Evolutionary conservation across 1,140 invertebrate species (phyloP).

Genomic region (Drosophila hydei): DNA sequence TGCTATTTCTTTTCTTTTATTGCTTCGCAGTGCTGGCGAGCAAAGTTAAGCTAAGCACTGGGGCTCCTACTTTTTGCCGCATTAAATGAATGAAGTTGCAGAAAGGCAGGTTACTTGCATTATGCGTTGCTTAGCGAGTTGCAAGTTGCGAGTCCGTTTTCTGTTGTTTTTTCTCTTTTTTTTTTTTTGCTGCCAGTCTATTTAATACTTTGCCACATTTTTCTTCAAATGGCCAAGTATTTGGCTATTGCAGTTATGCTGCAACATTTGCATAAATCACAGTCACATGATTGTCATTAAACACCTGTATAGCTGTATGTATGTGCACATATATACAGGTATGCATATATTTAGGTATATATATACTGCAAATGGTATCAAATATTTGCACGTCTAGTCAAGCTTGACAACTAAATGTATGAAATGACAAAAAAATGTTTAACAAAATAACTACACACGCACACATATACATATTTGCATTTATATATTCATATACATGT

Average conservation of each 20-base stretch:
- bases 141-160: constrained; percentile 7
- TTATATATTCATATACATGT: constrained; percentile 15
- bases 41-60: constrained; percentile 48
- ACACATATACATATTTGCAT: background rate
- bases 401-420: background rate
- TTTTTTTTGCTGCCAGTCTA: constrained; percentile 3
- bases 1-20: constrained; percentile 42
- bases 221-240: constrained; percentile 20
- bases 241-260: constrained; percentile 26
- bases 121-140: constrained; percentile 42
- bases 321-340: background rate
- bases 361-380: constrained; percentile 24
- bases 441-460: background rate
- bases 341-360: background rate
- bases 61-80: constrained; percentile 49
- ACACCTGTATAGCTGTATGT: constrained; percentile 49
- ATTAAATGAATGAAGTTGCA: constrained; percentile 76
- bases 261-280: constrained; percentile 62
- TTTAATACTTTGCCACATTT: constrained; percentile 38
- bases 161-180: background rate
- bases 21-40: constrained; percentile 41
- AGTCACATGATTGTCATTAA: constrained; percentile 58
- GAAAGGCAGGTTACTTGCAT: constrained; percentile 73
- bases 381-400: constrained; percentile 40
- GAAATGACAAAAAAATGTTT: constrained; percentile 6